Conservation (phyloP, 2,888 invertebrate genomes). For the Muscina levida region DNA sequence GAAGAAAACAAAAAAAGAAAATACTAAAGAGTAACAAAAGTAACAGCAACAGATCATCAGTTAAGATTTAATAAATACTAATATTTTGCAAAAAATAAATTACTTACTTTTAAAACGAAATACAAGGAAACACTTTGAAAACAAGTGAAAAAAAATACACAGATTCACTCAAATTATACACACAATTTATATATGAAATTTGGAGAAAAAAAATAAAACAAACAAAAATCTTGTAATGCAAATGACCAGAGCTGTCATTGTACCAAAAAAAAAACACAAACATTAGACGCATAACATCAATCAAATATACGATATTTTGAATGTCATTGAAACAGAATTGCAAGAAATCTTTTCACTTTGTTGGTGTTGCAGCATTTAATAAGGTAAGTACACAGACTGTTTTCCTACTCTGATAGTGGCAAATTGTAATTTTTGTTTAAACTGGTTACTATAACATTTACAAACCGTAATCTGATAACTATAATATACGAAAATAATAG, state of each 20-base stretch:
- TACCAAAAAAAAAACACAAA: slow-evolving; percentile 34
- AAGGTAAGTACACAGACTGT: slow-evolving; percentile 31
- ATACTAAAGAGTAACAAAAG: slow-evolving; percentile 25
- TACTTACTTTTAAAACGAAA: slow-evolving; percentile 26
- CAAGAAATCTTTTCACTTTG: background rate
- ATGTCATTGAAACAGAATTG: slow-evolving; percentile 52
- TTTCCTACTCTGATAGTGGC: too few species aligned
- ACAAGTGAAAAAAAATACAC: slow-evolving; percentile 37
- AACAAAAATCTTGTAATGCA: slow-evolving; percentile 4
- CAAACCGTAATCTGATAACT: too few species aligned
- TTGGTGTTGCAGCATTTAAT: too few species aligned
- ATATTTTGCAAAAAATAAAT: slow-evolving; percentile 13
- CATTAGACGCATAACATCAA: slow-evolving; percentile 48
- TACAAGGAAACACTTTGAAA: slow-evolving; percentile 1
- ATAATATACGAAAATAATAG: too few species aligned
- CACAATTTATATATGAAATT: slow-evolving; percentile 52
- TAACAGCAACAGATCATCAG: slow-evolving; percentile 8
- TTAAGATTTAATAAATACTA: background rate
- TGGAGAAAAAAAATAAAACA: background rate
- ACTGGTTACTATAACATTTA: too few species aligned
- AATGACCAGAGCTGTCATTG: too few species aligned
- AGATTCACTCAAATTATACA: slow-evolving; percentile 32
- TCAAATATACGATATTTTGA: slow-evolving; percentile 61
- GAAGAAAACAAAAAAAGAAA: slow-evolving; percentile 27
- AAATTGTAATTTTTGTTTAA: too few species aligned